These are phyloP conservation scores for Drosophila asahinai DNA, from an alignment of 1,140 invertebrate species.

Conservation along the genomic window DNA sequence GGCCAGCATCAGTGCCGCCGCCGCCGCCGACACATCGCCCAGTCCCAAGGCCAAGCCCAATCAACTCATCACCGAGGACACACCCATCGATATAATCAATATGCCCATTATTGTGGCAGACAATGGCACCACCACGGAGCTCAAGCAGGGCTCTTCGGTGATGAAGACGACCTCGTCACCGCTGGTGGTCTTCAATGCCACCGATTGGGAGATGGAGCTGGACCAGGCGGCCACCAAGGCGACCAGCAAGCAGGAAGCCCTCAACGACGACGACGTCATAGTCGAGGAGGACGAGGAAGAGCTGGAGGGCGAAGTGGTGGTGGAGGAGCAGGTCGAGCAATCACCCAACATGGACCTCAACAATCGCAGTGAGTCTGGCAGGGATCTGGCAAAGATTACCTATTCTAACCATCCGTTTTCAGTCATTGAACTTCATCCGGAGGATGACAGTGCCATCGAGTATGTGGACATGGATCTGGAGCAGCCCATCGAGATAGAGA, in stretches of 20 bases:
- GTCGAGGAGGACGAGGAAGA: slow-evolving; percentile 62
- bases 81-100: slow-evolving; percentile 85
- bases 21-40: slow-evolving; percentile 7
- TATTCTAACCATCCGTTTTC: neutral
- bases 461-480: slow-evolving; percentile 81
- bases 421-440: slow-evolving; percentile 76
- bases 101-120: slow-evolving; percentile 83
- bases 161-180: slow-evolving; percentile 40
- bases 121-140: slow-evolving; percentile 47
- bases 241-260: slow-evolving; percentile 37
- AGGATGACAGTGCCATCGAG: slow-evolving; percentile 78
- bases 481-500: slow-evolving; percentile 73
- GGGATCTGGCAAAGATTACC: no score
- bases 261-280: slow-evolving; percentile 76
- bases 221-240: slow-evolving; percentile 86
- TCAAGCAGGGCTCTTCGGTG: slow-evolving; percentile 17
- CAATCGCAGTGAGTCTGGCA: slow-evolving; percentile 55
- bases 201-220: slow-evolving; percentile 87
- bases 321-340: slow-evolving; percentile 15
- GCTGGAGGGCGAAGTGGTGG: slow-evolving; percentile 28
- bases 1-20: slow-evolving; percentile 6
- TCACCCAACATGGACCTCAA: slow-evolving; percentile 46
- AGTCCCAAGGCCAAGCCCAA: slow-evolving; percentile 56
- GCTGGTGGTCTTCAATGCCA: slow-evolving; percentile 83
- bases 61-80: slow-evolving; percentile 86